Base-by-base conservation (phyloP, 2,797 vertebrate genomes). In the Bovichtus diacanthus region DNA sequence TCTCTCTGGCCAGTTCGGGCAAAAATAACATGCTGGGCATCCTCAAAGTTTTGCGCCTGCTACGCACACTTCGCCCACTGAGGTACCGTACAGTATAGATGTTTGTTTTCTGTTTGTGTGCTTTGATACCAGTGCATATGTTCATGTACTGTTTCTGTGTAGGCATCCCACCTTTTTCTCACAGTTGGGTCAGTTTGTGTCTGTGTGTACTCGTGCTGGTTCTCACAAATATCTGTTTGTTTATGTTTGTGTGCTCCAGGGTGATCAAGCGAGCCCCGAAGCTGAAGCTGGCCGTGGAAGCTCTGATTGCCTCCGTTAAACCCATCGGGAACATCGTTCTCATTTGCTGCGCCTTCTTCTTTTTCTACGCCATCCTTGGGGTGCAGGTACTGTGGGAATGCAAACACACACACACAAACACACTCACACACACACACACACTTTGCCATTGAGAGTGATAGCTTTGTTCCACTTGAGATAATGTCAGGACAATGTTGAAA, bases 261-360 rank as follows among this genome's bases (percentile, higher is more conserved):
- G 94, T 98, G 76, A 97, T 98, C 92, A 97, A 96, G 85, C 93
- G 95, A 70, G 96, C 96, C 4, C 97, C 96, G 0, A 96, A 96
- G 44, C 94, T 98, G 72, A 97, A 97, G 86, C 90, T 97, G 77
- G 97, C 97, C 44, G 96, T 97, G n/a, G 95, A 97, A 92, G 97
- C 97, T 0, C 90, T 97, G 76, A 95, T 97, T 39, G 95, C 96
- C 0, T 97, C 97, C 0, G 91, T 97, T 25, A 94, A 96, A 68
- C 97, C 97, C 36, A 96, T 98, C 1, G 95, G 96, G 15, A 97
- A 97, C 87, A 97, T 98, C 1, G 94, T 96, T 54, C 90, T 97
- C 74, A 97, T 97, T 87, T 97, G 96, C 90, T 96, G 96, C 0
- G 93, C 95, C 44, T 97, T 97, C 88, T 96, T 98, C 87, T 96